Evolutionary conservation across 1,140 invertebrate species (phyloP), one percentile per base, ranked within the genome.

Genomic region (Ditylenchus dipsaci): DNA sequence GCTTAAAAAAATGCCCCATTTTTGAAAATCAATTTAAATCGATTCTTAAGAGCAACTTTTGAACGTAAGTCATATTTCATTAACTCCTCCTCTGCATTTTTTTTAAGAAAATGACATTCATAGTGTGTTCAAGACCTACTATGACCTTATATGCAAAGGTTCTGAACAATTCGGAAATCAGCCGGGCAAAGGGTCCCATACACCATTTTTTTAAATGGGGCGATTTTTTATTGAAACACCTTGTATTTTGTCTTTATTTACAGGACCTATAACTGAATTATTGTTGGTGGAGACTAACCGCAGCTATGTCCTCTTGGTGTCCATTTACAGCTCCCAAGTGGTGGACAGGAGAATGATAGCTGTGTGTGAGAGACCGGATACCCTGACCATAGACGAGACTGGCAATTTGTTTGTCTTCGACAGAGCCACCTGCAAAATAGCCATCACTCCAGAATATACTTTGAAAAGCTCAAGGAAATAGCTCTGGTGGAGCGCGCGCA

Each of bases 391-490:
- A 30, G 73, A 75, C 33, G 76, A 75, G 23, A 29, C 49, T 23
- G 62, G 73, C 1, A 77, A 76, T 45, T 15, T 77, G 17, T 78
- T 75, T 47, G 76, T 77, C 9, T 77, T 77, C 59, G 73, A 75
- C 57, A 49, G 63, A 38, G 77, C 73, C 9, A 75, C 57, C 9
- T 72, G 56, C 53, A 49, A 56, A 38, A 59, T 75, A 67, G 66
- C 23, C 45, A 59, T 21, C 62, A 75, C 42, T 75, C 75, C 23
- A 43, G 71, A 30, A 27, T 68, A 9, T 43, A 78, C 66, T 64
- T 73, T 27, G 69, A 71, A 29, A 71, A 71, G 56, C 47, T 71
- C 19, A 21, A 60, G 21, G 69, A 71, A 30, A n/a, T 71, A 9
- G 60, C 71, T 11, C 29, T 71, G n/a, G 60, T 71, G 23, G 70